Conservation (phyloP, 2,888 invertebrate species). For the Nowickia ferox region DNA sequence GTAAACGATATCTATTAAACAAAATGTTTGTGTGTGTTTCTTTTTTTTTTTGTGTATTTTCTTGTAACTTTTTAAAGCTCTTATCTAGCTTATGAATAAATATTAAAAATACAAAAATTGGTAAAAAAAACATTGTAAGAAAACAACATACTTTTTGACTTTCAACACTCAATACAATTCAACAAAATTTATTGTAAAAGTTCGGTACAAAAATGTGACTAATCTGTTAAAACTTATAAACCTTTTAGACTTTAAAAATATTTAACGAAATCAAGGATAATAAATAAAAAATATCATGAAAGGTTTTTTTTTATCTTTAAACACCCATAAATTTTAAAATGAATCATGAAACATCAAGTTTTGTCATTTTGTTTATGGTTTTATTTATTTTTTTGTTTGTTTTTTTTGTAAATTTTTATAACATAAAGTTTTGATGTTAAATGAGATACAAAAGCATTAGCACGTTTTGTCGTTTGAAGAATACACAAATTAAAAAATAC, state of each 20-base stretch:
- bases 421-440: slow-evolving; percentile 6
- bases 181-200: not conserved
- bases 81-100: slow-evolving; percentile 47
- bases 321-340: slow-evolving; percentile 61
- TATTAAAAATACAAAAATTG: slow-evolving; percentile 15
- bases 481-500: slow-evolving; percentile 10
- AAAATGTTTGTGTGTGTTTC: slow-evolving; percentile 54
- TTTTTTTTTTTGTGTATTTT: not conserved
- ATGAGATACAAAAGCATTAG: slow-evolving; percentile 31
- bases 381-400: not conserved
- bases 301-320: not conserved
- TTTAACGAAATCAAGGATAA: slow-evolving; percentile 44
- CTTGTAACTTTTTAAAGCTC: slow-evolving; percentile 23
- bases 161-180: slow-evolving; percentile 57
- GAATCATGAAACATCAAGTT: slow-evolving; percentile 58
- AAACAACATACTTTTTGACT: slow-evolving; percentile 55
- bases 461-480: slow-evolving; percentile 52
- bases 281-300: slow-evolving; percentile 43
- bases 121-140: slow-evolving; percentile 50
- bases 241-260: slow-evolving; percentile 34
- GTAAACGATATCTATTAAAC: slow-evolving; percentile 61
- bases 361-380: slow-evolving; percentile 2
- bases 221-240: slow-evolving; percentile 53
- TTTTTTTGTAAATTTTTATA: slow-evolving; percentile 16
- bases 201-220: slow-evolving; percentile 48